Conservation (phyloP, 1,140 invertebrate species). For the Nasonia giraulti region DNA sequence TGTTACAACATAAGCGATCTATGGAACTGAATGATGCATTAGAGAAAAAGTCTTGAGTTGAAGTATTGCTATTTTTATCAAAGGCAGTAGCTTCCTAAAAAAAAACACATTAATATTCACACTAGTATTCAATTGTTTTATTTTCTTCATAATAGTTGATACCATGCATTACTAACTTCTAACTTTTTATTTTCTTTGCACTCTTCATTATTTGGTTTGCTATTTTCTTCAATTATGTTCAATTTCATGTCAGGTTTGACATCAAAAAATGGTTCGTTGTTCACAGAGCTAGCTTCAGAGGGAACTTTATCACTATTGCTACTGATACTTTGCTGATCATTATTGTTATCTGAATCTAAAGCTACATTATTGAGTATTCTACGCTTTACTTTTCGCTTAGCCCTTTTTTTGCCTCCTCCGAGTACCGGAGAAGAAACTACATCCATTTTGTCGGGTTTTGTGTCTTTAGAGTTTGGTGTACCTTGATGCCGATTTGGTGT, state of each 20-base stretch:
- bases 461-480: slow-evolving; percentile 1
- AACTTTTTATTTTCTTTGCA: slow-evolving; percentile 34
- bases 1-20: slow-evolving; percentile 56
- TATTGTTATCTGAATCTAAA: slow-evolving; percentile 38
- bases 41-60: slow-evolving; percentile 63
- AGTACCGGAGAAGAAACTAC: slow-evolving; percentile 58
- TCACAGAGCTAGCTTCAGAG: slow-evolving; percentile 23
- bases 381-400: slow-evolving; percentile 54
- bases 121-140: slow-evolving; percentile 5
- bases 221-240: slow-evolving; percentile 21
- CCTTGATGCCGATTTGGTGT: neutral
- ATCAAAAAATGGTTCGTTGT: slow-evolving; percentile 35
- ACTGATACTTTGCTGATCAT: slow-evolving; percentile 39
- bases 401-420: slow-evolving; percentile 51
- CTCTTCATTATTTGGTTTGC: neutral
- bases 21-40: slow-evolving; percentile 60
- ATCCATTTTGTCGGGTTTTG: slow-evolving; percentile 12
- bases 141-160: neutral
- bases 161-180: slow-evolving; percentile 22
- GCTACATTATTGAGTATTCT: slow-evolving; percentile 58
- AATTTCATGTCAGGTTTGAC: slow-evolving; percentile 15
- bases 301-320: slow-evolving; percentile 43
- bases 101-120: neutral
- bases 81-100: slow-evolving; percentile 21
- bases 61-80: slow-evolving; percentile 53